These are phyloP conservation scores for Aleiodes testaceus DNA, from an alignment of 2,888 invertebrate species.

Conservation along the genomic window DNA sequence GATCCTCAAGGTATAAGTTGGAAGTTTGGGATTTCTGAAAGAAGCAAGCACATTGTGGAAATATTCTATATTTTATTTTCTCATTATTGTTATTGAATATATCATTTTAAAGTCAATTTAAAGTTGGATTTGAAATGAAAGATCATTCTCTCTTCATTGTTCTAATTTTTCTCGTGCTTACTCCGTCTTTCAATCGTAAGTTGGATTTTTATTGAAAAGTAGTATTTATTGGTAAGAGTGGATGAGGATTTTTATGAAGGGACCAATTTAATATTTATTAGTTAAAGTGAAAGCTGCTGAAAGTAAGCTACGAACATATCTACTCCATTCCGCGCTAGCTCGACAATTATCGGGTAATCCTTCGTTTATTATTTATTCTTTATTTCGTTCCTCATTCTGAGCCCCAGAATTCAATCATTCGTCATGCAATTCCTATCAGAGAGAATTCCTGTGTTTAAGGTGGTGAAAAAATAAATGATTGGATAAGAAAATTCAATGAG, in stretches of 20 bases:
- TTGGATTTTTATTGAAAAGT: conserved; percentile 39
- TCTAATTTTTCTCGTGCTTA: conserved; percentile 58
- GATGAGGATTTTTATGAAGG: neutral
- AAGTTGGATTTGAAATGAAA: conserved; percentile 53
- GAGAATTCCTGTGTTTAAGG: conserved; percentile 13
- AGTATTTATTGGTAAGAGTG: conserved; percentile 9
- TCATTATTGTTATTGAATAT: neutral
- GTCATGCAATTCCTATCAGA: no score
- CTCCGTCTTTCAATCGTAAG: conserved; percentile 61
- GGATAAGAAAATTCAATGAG: conserved; percentile 55
- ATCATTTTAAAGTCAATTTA: neutral
- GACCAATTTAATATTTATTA: neutral
- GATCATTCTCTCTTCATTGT: conserved; percentile 52
- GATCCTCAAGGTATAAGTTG: conserved; percentile 45
- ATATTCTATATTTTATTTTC: neutral
- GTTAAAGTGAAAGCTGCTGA: conserved; percentile 1
- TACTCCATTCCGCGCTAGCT: conserved; percentile 17
- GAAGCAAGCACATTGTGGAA: neutral
- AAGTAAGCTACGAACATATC: conserved; percentile 12
- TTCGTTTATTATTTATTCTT: neutral
- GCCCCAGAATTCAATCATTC: no score
- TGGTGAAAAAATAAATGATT: conserved; percentile 54
- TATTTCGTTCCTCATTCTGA: neutral
- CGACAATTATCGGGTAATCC: neutral
- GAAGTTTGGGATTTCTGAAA: neutral